A percentile compares a stretch with the other conserved stretches of the same genome.
These are phyloP conservation scores for Mystacornis crossleyi DNA, from an alignment of 2,113 vertebrate genomes.

Conservation along the genomic window DNA sequence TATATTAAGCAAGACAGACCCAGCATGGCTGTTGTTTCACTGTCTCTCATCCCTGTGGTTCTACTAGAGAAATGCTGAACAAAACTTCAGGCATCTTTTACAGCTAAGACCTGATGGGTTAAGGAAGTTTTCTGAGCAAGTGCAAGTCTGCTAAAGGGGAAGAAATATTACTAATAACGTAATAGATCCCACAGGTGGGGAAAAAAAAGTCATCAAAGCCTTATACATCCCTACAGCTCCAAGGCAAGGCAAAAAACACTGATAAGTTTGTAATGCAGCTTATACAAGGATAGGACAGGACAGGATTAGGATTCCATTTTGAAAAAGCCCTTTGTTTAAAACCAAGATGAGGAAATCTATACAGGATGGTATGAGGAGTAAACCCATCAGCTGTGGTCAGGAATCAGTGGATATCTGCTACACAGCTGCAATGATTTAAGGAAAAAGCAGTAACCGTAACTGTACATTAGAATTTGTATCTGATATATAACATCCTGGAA, in stretches of 20 bases:
- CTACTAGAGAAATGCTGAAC: background rate
- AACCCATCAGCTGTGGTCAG: background rate
- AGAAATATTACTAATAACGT: background rate
- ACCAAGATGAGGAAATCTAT: background rate
- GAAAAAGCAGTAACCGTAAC: background rate
- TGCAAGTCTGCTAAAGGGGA: background rate
- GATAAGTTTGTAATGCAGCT: background rate
- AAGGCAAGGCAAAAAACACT: background rate
- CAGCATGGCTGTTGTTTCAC: background rate
- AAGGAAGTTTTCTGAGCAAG: background rate
- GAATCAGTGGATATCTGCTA: background rate
- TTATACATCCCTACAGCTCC: background rate
- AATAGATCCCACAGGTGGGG: background rate
- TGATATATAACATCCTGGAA: background rate
- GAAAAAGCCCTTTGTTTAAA: background rate
- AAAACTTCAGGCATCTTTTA: background rate
- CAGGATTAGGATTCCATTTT: background rate
- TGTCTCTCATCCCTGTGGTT: background rate
- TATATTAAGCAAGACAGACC: background rate
- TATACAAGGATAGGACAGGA: background rate
- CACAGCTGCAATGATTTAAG: background rate
- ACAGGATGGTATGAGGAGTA: background rate
- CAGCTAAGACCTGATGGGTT: background rate
- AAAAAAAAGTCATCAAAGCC: background rate
- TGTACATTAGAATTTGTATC: background rate